A percentile compares a stretch with the other conserved stretches of the same genome.
phyloP scores from a whole-genome alignment of 2,888 invertebrate genomes.

The Leptinotarsa rubiginosa region DNA sequence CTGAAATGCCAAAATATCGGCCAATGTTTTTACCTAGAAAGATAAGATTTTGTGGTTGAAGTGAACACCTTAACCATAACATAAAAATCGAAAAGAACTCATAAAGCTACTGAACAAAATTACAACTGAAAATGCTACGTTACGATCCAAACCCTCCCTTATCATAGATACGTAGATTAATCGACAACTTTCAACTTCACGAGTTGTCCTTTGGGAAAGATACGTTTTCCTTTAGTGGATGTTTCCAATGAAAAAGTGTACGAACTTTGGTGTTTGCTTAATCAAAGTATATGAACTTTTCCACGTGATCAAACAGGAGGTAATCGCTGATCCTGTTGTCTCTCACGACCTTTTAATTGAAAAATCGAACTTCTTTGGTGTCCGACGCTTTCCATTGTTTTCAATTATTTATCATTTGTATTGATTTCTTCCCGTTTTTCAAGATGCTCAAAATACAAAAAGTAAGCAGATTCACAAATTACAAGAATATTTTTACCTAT shows the following conservation, averaged over 20 bases:
- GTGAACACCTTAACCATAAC: too few relatives aligned
- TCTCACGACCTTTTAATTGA: constrained; percentile 3
- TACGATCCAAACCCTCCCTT: not conserved
- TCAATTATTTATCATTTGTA: too few relatives aligned
- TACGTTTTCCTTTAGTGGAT: constrained; percentile 5
- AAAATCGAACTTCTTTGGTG: not conserved
- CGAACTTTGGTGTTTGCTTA: constrained; percentile 12
- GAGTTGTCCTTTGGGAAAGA: constrained; percentile 10
- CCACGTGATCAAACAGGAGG: constrained; percentile 4
- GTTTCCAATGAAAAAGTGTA: constrained; percentile 7
- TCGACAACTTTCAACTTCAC: constrained; percentile 9
- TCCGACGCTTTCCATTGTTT: not conserved
- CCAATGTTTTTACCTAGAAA: too few relatives aligned
- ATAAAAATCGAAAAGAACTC: too few relatives aligned
- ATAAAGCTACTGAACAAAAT: too few relatives aligned
- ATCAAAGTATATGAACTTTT: constrained; percentile 14
- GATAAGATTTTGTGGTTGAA: too few relatives aligned
- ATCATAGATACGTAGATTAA: constrained; percentile 11
- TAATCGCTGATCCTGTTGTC: not conserved
- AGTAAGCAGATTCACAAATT: too few relatives aligned
- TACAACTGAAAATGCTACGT: too few relatives aligned
- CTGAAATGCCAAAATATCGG: too few relatives aligned
- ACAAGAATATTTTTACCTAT: too few relatives aligned
- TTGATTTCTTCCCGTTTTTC: too few relatives aligned
- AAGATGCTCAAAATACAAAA: too few relatives aligned